phyloP scores from a whole-genome alignment of 2,113 vertebrate species.

The Cyanistes caeruleus region DNA sequence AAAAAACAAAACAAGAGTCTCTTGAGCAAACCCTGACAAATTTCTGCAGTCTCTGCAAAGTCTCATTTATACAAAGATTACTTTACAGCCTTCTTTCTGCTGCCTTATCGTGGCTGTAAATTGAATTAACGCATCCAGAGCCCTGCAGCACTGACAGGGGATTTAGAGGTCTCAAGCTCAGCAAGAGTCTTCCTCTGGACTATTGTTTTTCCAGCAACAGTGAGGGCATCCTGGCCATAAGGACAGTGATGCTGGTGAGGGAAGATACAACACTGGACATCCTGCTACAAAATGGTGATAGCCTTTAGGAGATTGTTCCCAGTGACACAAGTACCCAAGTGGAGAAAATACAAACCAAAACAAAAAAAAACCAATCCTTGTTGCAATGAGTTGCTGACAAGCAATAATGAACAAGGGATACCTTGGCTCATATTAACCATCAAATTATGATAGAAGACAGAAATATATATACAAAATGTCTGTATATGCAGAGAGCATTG shows the following conservation, averaged over 20 bases:
- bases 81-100: background rate
- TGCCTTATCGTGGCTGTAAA: background rate
- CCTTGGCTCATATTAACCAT: background rate
- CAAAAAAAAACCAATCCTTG: background rate
- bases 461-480: background rate
- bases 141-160: background rate
- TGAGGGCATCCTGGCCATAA: background rate
- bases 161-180: background rate
- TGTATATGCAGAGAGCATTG: background rate
- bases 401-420: background rate
- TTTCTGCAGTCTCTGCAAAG: background rate
- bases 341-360: background rate
- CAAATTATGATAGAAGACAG: background rate
- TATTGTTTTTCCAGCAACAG: background rate
- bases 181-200: background rate
- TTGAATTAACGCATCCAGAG: background rate
- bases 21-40: background rate
- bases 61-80: background rate
- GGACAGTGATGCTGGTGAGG: background rate
- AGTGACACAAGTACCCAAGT: fast-evolving
- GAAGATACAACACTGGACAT: background rate
- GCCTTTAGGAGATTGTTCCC: background rate
- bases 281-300: background rate
- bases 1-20: background rate
- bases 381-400: background rate